phyloP scores from a whole-genome alignment of 2,888 invertebrate genomes.

The Rhagonycha lutea region DNA sequence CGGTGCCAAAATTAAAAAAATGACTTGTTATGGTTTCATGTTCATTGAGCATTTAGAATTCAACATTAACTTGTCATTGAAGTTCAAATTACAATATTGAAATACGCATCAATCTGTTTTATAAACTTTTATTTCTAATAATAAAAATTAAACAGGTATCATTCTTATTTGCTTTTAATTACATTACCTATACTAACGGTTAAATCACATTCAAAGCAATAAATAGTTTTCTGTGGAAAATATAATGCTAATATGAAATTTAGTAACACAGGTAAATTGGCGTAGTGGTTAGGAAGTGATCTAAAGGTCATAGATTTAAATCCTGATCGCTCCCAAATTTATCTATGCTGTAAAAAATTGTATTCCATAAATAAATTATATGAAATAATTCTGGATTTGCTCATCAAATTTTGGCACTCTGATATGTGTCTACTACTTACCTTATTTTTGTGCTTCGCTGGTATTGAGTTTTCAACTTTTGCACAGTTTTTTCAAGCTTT shows the following conservation, averaged over 20 bases:
- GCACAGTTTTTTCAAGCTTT: background rate
- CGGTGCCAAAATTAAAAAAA: background rate
- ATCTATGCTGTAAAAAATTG: too few species aligned
- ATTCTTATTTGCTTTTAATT: too few species aligned
- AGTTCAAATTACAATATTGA: background rate
- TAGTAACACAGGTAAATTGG: too few species aligned
- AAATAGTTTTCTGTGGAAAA: too few species aligned
- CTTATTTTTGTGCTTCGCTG: too few species aligned
- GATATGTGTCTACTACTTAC: background rate
- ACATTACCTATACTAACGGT: background rate
- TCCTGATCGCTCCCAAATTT: too few species aligned
- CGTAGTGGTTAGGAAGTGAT: too few species aligned
- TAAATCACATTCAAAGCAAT: background rate
- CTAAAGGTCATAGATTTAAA: too few species aligned
- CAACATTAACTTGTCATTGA: background rate
- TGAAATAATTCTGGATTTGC: background rate
- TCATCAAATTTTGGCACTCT: background rate
- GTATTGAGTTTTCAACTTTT: background rate
- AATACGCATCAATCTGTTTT: background rate
- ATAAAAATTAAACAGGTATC: background rate
- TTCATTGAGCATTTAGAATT: background rate
- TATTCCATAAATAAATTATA: too few species aligned
- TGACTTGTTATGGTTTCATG: background rate
- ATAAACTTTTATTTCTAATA: background rate
- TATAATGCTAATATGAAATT: too few species aligned